phyloP scores from a whole-genome alignment of 2,797 vertebrate genomes.

The Antennarius maculatus region DNA sequence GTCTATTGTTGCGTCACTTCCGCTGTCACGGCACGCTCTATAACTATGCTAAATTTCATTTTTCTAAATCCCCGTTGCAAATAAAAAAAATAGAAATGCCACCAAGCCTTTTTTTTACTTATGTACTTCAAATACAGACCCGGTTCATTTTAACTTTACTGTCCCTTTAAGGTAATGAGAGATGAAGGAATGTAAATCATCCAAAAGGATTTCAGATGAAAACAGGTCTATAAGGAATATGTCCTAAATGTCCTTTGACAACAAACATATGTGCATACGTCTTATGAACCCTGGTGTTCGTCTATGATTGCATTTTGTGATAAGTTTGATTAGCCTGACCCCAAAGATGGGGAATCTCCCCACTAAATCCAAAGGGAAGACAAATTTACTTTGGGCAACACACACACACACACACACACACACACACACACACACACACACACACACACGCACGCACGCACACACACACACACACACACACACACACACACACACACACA shows the following conservation, averaged over 20 bases:
- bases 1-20: too few species aligned
- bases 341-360: constrained; percentile 52
- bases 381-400: constrained; percentile 42
- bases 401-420: neutral
- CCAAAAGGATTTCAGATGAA: neutral
- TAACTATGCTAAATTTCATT: too few species aligned
- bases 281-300: constrained; percentile 12
- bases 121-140: too few species aligned
- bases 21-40: too few species aligned
- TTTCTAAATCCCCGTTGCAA: too few species aligned
- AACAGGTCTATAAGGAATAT: neutral
- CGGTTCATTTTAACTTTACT: too few species aligned
- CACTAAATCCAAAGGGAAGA: constrained; percentile 48
- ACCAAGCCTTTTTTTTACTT: too few species aligned
- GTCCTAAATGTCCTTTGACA: constrained; percentile 13
- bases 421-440: neutral
- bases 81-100: too few species aligned
- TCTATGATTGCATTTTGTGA: constrained; percentile 33
- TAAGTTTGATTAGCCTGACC: constrained; percentile 48
- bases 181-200: neutral
- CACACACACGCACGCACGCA: too few species aligned
- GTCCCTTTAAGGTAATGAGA: neutral
- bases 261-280: constrained; percentile 27
- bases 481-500: constrained; percentile 1
- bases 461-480: too few species aligned